Percentiles rank a stretch among this genome's conserved stretches.
Conservation (phyloP, 2,888 invertebrate species). For the Augochlorella aurata region DNA sequence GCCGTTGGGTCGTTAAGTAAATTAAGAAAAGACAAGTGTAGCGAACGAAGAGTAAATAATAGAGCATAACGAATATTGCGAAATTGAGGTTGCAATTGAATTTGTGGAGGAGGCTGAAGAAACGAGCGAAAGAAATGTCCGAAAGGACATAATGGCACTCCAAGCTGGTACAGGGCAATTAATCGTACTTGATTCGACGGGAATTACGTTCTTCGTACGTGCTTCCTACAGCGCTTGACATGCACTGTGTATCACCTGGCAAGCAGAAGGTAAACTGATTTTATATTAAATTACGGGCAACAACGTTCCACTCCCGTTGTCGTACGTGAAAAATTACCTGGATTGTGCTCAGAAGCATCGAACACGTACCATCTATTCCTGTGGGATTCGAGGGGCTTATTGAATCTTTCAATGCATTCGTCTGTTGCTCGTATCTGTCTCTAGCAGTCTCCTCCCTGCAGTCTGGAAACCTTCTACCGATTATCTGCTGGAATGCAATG, state of each 20-base stretch:
- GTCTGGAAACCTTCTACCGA: slow-evolving; percentile 40
- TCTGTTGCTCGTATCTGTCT: slow-evolving; percentile 42
- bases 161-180: neutral
- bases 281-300: slow-evolving; percentile 56
- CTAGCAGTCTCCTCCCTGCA: slow-evolving; percentile 33
- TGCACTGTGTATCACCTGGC: slow-evolving; percentile 28
- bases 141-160: neutral
- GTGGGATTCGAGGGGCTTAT: slow-evolving; percentile 60
- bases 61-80: neutral
- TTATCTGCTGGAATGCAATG: slow-evolving; percentile 39
- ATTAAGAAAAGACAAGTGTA: neutral
- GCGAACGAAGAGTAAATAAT: neutral
- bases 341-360: slow-evolving; percentile 58
- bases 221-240: neutral
- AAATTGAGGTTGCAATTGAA: neutral
- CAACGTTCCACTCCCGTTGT: slow-evolving; percentile 40
- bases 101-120: neutral
- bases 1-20: neutral
- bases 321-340: slow-evolving; percentile 62
- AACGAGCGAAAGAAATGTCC: neutral
- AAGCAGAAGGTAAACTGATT: slow-evolving; percentile 43
- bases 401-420: slow-evolving; percentile 62
- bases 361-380: slow-evolving; percentile 56
- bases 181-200: slow-evolving; percentile 14
- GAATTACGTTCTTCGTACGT: neutral